Evolutionary conservation across 2,888 invertebrate genomes (phyloP).

Genomic region (Eilema sororculum): DNA sequence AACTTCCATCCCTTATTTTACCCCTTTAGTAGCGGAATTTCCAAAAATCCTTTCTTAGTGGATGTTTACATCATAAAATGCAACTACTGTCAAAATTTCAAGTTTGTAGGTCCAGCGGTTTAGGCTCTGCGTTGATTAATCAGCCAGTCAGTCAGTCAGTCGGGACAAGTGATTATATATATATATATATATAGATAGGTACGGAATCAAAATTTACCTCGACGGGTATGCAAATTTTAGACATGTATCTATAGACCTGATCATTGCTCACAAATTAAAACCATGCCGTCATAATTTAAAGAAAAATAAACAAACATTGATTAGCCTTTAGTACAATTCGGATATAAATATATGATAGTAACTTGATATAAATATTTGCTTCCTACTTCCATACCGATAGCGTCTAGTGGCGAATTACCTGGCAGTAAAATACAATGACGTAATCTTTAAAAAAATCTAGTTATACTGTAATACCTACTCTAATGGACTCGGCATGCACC

Average conservation of each 20-base stretch:
- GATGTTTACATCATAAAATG: too few species aligned
- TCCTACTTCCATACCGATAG: slow-evolving; percentile 35
- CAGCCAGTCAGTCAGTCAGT: too few species aligned
- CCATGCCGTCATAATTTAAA: background rate
- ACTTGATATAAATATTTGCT: slow-evolving; percentile 21
- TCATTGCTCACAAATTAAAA: background rate
- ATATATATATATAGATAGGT: too few species aligned
- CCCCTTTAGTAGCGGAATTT: too few species aligned
- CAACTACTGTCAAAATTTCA: too few species aligned
- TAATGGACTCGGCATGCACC: background rate
- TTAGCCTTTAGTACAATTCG: slow-evolving; percentile 26
- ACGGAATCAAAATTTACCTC: background rate
- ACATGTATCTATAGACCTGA: background rate
- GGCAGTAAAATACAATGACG: background rate
- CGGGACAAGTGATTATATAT: too few species aligned
- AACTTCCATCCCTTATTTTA: too few species aligned
- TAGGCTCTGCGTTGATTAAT: too few species aligned
- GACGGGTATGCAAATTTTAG: background rate
- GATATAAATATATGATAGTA: slow-evolving; percentile 33
- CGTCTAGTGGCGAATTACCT: background rate
- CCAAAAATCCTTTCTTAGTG: too few species aligned
- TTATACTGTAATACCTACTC: background rate
- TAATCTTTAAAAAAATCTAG: background rate
- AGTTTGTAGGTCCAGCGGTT: too few species aligned
- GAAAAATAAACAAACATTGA: background rate